Percentiles rank a stretch among this genome's conserved stretches.
Conservation (phyloP, 2,113 vertebrate species). For the Gavia stellata region DNA sequence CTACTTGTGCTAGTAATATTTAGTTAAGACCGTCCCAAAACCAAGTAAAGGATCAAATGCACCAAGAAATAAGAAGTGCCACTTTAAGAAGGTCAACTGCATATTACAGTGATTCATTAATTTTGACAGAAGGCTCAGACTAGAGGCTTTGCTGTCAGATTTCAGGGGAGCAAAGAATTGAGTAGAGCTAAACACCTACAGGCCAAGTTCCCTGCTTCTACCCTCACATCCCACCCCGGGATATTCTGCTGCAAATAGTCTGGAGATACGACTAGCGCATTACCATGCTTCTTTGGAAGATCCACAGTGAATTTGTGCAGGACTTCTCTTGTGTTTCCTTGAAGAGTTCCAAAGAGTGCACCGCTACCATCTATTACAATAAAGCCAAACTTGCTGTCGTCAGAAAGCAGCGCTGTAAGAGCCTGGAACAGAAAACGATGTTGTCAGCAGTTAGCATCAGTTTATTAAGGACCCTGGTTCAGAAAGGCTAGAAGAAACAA, state of each 20-base stretch:
- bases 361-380: slow-evolving; percentile 99
- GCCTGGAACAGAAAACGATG: slow-evolving; percentile 75
- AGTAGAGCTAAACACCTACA: neutral
- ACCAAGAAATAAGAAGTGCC: neutral
- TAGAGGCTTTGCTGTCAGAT: slow-evolving; percentile 22
- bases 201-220: neutral
- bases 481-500: neutral
- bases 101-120: neutral
- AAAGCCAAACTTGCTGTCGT: slow-evolving; percentile 99
- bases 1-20: neutral
- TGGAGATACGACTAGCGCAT: neutral
- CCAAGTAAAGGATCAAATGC: neutral
- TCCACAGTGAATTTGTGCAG: slow-evolving; percentile 99
- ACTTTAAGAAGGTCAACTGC: neutral
- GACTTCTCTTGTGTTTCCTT: slow-evolving; percentile 98
- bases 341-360: slow-evolving; percentile 97
- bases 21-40: neutral
- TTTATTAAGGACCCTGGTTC: neutral
- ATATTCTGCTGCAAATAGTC: neutral
- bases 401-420: slow-evolving; percentile 94
- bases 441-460: neutral
- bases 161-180: neutral
- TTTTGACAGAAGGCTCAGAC: slow-evolving; percentile 15
- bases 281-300: slow-evolving; percentile 99
- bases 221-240: neutral